Percentiles rank a stretch among this genome's conserved stretches.
Conservation (phyloP, 37 sponge, comb jelly and placozoan species). For the Halichondria panicea region DNA sequence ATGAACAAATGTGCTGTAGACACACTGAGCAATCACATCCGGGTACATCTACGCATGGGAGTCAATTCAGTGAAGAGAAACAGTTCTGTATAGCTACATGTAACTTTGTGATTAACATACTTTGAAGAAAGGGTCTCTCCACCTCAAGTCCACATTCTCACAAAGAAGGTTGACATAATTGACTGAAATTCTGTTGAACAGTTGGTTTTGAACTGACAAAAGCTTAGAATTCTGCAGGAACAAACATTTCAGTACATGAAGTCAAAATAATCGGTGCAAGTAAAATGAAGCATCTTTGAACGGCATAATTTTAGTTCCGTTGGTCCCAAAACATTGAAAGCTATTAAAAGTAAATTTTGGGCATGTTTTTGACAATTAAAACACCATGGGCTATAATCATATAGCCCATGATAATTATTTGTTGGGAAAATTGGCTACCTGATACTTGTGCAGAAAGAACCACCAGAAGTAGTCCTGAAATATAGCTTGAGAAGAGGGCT, state of each 20-base stretch:
- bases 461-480: conserved; percentile 85
- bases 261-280: too few species aligned
- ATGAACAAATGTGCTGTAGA: conserved; percentile 73
- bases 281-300: too few species aligned
- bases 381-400: too few species aligned
- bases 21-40: conserved; percentile 71
- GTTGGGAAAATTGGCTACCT: conserved; percentile 14
- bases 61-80: too few species aligned
- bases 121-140: conserved; percentile 55
- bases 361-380: too few species aligned
- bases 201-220: conserved; percentile 25
- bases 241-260: too few species aligned
- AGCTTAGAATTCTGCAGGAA: not conserved
- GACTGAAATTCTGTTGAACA: conserved; percentile 72
- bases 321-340: too few species aligned
- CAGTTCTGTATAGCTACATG: not conserved
- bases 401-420: too few species aligned
- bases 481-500: conserved; percentile 35
- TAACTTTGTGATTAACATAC: conserved; percentile 5
- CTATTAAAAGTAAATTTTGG: too few species aligned
- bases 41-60: conserved; percentile 75
- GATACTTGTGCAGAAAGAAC: conserved; percentile 82
- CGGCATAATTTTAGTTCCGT: too few species aligned
- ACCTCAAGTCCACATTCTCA: conserved; percentile 4
- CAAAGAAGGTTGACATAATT: conserved; percentile 65